Evolutionary conservation across 2,113 vertebrate species (phyloP), one percentile per base, ranked within the genome.

Genomic region (Siniperca knerii): DNA sequence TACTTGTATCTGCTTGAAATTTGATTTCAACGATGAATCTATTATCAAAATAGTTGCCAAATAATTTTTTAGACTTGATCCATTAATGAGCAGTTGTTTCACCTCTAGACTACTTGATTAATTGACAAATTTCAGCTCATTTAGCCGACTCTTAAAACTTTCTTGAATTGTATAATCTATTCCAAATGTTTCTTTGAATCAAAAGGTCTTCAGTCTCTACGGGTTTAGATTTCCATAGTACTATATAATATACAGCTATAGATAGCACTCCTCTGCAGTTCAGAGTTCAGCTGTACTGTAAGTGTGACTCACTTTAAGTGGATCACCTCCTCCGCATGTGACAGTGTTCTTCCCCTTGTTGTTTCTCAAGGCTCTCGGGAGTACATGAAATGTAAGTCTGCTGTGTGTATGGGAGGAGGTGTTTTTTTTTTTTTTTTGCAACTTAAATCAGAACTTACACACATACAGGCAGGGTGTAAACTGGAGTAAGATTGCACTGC

Each of bases 251-350:
- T 6, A 50, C 35, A 10, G 8, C 15, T 40, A 23, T 1, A 52
- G 65, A n/a, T 23, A 9, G 20, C 20, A 0, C 20, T 37, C 18
- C 2, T 33, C 55, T 20, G 4, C 42, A 46, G 57, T 15, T 83
- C 60, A 68, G 13, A 58, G 67, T 76, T 77, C 57, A 62, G 57
- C 69, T n/a, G 4, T 0, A 9, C 33, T 33, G 1, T n/a, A 6
- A 57, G 50, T 55, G 50, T 4, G 33, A 70, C 33, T 25, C 29
- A 0, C 54, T 60, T 11, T 50, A 44, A 46, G 60, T 46, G 54
- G 20, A 52, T 68, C 69, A 42, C 74, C 60, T 69, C 79, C 82
- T 58, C 73, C 75, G 0, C 80, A 9, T 64, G 83, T 48, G 57
- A 44, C 35, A 1, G 8, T 13, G 20, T 50, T 77, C 72, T 44